Conservation (phyloP, 2,888 invertebrate genomes). For the Petrolisthes cinctipes region DNA sequence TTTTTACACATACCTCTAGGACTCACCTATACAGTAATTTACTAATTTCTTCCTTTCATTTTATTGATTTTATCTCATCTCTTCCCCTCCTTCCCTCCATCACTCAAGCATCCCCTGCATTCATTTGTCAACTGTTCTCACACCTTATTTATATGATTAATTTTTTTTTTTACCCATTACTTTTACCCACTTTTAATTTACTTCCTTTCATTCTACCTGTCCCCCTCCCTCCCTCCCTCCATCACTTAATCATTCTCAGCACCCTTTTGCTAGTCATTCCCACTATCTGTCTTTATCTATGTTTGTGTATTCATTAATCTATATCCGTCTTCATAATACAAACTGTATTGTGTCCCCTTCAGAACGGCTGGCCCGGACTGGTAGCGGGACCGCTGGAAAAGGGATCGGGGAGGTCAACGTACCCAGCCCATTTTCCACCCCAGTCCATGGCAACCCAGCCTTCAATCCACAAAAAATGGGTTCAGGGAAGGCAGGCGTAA, state of each 20-base stretch:
- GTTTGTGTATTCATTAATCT: neutral
- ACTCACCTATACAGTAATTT: too few species aligned
- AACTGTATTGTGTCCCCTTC: neutral
- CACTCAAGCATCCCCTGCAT: neutral
- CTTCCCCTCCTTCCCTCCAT: neutral
- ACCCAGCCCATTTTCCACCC: conserved; percentile 62
- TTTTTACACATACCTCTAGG: neutral
- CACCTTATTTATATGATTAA: neutral
- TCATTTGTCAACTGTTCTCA: neutral
- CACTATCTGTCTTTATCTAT: neutral
- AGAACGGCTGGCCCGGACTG: conserved; percentile 56
- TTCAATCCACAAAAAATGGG: conserved; percentile 65
- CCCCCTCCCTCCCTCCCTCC: neutral
- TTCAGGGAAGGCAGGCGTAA: conserved; percentile 47
- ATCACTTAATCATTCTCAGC: neutral
- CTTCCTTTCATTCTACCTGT: neutral
- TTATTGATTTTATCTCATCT: too few species aligned
- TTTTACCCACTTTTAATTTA: neutral
- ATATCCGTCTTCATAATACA: neutral
- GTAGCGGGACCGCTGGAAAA: conserved; percentile 31
- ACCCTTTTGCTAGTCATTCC: neutral
- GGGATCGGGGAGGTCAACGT: conserved; percentile 55
- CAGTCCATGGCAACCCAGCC: conserved; percentile 63
- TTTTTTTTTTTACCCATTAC: too few species aligned
- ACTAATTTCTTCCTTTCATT: neutral